Evolutionary conservation across 1,140 invertebrate species (phyloP).

Genomic region (Eumeta japonica): DNA sequence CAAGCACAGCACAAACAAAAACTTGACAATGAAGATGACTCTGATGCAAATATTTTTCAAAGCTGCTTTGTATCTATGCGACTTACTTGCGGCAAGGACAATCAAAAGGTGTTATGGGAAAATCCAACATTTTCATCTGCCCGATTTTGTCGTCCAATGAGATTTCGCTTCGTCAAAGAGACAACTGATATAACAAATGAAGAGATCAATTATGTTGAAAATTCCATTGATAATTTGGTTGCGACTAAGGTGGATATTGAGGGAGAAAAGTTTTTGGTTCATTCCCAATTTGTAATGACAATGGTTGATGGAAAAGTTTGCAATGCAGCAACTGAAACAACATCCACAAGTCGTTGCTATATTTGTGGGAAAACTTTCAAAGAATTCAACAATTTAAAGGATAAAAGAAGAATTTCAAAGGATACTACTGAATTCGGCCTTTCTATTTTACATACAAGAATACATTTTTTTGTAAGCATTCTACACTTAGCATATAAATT

Average conservation of each 20-base stretch:
- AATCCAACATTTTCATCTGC: conserved; percentile 14
- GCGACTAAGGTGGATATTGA: not conserved
- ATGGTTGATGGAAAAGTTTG: conserved; percentile 33
- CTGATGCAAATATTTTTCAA: conserved; percentile 20
- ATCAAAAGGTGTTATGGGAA: conserved; percentile 10
- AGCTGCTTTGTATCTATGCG: conserved; percentile 21
- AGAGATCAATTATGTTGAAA: conserved; percentile 16
- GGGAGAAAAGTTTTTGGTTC: not conserved
- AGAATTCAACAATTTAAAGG: conserved; percentile 21
- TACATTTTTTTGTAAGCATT: conserved; percentile 28
- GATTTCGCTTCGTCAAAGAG: conserved; percentile 19
- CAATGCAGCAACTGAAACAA: conserved; percentile 23
- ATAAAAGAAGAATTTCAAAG: conserved; percentile 8
- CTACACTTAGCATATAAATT: conserved; percentile 27
- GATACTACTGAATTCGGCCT: conserved; percentile 18
- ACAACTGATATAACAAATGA: conserved; percentile 14
- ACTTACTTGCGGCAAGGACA: conserved; percentile 9
- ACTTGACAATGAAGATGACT: conserved; percentile 10
- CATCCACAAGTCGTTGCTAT: conserved; percentile 19
- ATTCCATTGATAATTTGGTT: conserved; percentile 12
- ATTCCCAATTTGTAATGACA: conserved; percentile 14
- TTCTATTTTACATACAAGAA: conserved; percentile 26
- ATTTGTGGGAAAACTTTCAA: conserved; percentile 25
- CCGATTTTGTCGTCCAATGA: conserved; percentile 15
- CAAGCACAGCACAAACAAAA: conserved; percentile 21